These are phyloP conservation scores for Stenichneumon culpator DNA, from an alignment of 2,888 invertebrate genomes.

Conservation along the genomic window DNA sequence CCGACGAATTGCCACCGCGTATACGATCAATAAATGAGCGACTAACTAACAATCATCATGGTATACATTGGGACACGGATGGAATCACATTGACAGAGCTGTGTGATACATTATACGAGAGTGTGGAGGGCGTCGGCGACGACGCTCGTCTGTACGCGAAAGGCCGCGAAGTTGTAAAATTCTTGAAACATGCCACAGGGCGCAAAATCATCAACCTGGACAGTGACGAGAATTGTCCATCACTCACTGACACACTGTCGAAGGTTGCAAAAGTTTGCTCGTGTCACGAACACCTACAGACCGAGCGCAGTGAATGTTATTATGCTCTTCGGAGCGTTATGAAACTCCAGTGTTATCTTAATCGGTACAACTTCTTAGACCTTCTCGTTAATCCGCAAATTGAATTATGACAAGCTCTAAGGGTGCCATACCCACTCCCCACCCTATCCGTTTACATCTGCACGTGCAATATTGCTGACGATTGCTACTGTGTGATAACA, in stretches of 20 bases:
- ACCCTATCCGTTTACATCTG: too few relatives aligned
- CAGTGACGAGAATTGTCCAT: background rate
- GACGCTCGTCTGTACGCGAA: background rate
- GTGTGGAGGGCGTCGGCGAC: background rate
- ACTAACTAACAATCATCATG: background rate
- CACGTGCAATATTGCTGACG: too few relatives aligned
- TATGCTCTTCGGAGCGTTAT: background rate
- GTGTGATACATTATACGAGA: background rate
- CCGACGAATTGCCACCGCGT: background rate
- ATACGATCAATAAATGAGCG: background rate
- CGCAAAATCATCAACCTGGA: background rate
- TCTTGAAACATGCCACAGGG: background rate
- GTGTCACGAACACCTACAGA: background rate
- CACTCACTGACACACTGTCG: background rate
- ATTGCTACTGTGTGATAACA: too few relatives aligned
- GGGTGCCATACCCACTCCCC: too few relatives aligned
- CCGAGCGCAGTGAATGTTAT: too few relatives aligned
- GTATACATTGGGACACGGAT: background rate
- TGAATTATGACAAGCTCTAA: too few relatives aligned
- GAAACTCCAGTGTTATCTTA: background rate
- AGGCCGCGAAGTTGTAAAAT: background rate
- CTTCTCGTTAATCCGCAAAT: too few relatives aligned
- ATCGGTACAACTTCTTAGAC: too few relatives aligned
- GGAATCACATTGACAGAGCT: background rate
- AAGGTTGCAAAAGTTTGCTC: background rate